phyloP scores from a whole-genome alignment of 2,797 vertebrate genomes.

The Tokudaia tokunoshimensis region DNA sequence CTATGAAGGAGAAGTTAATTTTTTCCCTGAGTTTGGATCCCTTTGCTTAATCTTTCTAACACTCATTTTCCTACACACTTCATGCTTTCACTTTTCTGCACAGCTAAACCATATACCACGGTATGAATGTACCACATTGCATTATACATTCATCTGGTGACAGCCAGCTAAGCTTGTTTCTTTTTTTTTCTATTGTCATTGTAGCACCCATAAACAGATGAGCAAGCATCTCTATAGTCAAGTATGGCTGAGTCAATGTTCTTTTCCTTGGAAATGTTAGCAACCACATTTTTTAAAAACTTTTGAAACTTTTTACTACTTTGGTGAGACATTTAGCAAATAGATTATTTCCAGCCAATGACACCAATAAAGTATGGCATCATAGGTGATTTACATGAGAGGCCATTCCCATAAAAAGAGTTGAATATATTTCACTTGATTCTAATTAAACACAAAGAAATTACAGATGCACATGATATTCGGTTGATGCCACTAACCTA shows the following conservation, averaged over 20 bases:
- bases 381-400: neutral
- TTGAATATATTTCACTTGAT: neutral
- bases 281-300: neutral
- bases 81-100: neutral
- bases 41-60: neutral
- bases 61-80: neutral
- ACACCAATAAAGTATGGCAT: neutral
- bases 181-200: neutral
- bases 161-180: neutral
- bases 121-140: neutral
- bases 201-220: neutral
- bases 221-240: neutral
- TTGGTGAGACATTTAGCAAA: neutral
- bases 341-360: neutral
- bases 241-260: conserved; percentile 4
- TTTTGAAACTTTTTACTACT: neutral
- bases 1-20: neutral
- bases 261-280: conserved; percentile 27
- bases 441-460: conserved; percentile 20
- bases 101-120: neutral
- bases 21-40: neutral
- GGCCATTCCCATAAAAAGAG: neutral
- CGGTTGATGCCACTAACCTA: neutral
- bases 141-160: neutral
- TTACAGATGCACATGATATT: conserved; percentile 10